Conservation (phyloP, 1,140 invertebrate species). For the Drosophila tropicalis region DNA sequence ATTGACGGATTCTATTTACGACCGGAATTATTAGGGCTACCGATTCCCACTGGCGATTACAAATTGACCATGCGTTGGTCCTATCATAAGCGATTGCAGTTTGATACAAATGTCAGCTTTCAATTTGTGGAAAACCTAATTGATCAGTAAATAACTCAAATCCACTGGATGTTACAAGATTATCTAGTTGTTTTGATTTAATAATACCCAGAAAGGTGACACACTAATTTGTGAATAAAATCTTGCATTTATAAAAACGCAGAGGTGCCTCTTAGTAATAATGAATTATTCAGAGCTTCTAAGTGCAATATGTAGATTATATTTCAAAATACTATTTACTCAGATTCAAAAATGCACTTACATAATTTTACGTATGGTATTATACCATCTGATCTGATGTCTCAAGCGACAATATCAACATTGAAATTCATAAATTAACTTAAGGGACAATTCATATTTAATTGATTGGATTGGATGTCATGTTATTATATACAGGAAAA, state of each 20-base stretch:
- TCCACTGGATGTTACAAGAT: too few species aligned
- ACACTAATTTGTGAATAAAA: too few species aligned
- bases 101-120: not conserved
- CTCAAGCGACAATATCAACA: not conserved
- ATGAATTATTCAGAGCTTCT: too few species aligned
- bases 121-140: not conserved
- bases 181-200: too few species aligned
- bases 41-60: not conserved
- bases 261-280: too few species aligned
- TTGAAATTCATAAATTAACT: not conserved
- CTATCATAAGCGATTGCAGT: not conserved
- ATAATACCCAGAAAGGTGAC: not conserved
- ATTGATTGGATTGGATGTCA: conserved; percentile 11
- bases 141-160: not conserved
- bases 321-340: conserved; percentile 31
- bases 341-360: conserved; percentile 32
- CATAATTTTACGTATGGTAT: not conserved
- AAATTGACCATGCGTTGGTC: not conserved
- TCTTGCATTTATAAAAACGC: too few species aligned
- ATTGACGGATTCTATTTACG: not conserved
- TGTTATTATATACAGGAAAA: not conserved
- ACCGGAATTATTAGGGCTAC: not conserved
- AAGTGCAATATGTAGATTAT: conserved; percentile 6
- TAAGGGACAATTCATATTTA: conserved; percentile 8
- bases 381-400: not conserved